Percentiles rank a stretch among this genome's conserved stretches.
Evolutionary conservation across 1,140 invertebrate genomes (phyloP).

Genomic region (Gerris buenoi): DNA sequence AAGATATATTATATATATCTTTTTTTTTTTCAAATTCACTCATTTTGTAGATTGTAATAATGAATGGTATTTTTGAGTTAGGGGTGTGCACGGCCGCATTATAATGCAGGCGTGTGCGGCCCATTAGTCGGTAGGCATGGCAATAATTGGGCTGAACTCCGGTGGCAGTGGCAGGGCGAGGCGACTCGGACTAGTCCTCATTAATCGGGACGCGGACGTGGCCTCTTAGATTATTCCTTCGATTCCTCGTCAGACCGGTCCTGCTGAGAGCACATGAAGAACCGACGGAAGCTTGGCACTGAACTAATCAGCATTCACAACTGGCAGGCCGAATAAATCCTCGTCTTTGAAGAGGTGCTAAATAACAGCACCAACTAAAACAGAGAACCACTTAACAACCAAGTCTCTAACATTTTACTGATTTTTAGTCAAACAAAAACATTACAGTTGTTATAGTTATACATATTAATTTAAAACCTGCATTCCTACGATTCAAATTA

Average conservation of each 20-base stretch:
- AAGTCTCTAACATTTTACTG: too few relatives aligned
- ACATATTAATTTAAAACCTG: too few relatives aligned
- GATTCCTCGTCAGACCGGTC: neutral
- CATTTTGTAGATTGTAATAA: neutral
- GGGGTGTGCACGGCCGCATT: neutral
- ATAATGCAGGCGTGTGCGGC: neutral
- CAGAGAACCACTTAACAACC: too few relatives aligned
- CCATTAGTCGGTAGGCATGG: neutral
- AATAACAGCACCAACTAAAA: too few relatives aligned
- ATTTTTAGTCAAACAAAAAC: too few relatives aligned
- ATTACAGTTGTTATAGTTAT: too few relatives aligned
- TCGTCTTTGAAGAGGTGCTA: neutral
- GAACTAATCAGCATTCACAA: neutral
- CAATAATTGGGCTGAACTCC: neutral
- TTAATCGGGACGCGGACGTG: neutral
- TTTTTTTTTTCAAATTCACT: neutral
- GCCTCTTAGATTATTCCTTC: neutral
- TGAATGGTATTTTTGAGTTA: neutral
- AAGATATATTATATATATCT: too few relatives aligned
- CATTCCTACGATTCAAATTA: too few relatives aligned
- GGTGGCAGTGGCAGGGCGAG: neutral
- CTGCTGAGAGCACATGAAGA: neutral
- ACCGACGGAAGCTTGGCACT: neutral
- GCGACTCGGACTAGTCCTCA: neutral
- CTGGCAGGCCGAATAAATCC: neutral